These are phyloP conservation scores for Geopemphigus sp. DNA, from an alignment of 1,140 invertebrate species.

Conservation along the genomic window DNA sequence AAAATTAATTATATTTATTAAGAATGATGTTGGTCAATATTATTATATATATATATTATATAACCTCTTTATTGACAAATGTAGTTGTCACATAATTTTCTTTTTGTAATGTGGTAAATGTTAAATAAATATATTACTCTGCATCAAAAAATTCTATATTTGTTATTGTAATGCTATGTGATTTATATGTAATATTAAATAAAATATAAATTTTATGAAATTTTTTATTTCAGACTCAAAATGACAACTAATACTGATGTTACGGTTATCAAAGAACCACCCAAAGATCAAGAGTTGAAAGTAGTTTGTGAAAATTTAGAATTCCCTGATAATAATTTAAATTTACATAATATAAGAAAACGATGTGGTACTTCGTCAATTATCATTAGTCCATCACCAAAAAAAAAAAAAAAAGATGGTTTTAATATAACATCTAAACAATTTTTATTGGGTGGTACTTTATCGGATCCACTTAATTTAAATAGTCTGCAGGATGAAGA, in stretches of 20 bases:
- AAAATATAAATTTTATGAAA: neutral
- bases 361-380: conserved; percentile 27
- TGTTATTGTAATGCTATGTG: no score
- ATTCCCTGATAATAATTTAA: neutral
- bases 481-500: conserved; percentile 88
- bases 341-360: neutral
- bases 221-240: conserved; percentile 27
- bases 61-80: no score
- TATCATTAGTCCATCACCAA: neutral
- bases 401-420: conserved; percentile 42
- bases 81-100: no score
- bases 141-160: no score
- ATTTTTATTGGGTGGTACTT: conserved; percentile 91
- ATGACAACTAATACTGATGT: conserved; percentile 21
- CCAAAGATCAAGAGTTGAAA: conserved; percentile 15
- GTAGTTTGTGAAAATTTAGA: conserved; percentile 8
- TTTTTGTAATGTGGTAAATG: no score
- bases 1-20: no score
- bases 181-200: no score
- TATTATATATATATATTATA: no score
- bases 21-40: no score
- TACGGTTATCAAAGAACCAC: neutral
- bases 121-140: no score
- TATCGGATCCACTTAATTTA: conserved; percentile 90
- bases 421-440: conserved; percentile 79